These are phyloP conservation scores for Tromatobia lineatoria DNA, from an alignment of 2,888 invertebrate species.

Conservation along the genomic window DNA sequence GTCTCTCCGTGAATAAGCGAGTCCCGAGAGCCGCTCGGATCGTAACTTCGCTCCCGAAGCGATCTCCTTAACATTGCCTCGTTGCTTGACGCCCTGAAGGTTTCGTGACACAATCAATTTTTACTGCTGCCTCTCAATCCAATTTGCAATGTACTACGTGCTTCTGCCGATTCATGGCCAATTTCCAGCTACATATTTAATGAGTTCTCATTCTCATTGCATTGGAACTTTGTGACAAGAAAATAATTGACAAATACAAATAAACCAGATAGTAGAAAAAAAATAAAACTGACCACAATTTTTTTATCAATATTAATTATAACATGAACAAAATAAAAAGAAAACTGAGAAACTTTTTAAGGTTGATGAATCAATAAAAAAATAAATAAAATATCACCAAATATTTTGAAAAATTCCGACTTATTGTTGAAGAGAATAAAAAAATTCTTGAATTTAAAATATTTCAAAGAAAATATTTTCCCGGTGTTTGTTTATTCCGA, in stretches of 20 bases:
- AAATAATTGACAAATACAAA: not conserved
- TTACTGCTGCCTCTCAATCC: not conserved
- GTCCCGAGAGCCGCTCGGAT: constrained; percentile 70
- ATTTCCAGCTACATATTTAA: not conserved
- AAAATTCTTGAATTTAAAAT: not conserved
- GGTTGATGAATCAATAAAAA: too few relatives aligned
- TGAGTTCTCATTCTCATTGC: not conserved
- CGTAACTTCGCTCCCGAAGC: constrained; percentile 78
- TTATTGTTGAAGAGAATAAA: too few relatives aligned
- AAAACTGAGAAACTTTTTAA: too few relatives aligned
- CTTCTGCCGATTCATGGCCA: not conserved
- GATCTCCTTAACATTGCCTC: constrained; percentile 80
- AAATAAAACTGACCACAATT: too few relatives aligned
- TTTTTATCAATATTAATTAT: too few relatives aligned
- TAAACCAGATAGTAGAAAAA: not conserved
- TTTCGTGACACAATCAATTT: constrained; percentile 1
- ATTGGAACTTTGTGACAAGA: not conserved
- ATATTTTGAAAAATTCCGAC: too few relatives aligned
- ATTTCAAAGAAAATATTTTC: not conserved
- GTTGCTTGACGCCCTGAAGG: constrained; percentile 71
- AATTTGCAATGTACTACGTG: not conserved
- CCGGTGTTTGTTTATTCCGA: not conserved
- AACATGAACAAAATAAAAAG: too few relatives aligned
- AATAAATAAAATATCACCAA: too few relatives aligned
- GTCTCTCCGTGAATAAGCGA: constrained; percentile 74